Evolutionary conservation across 2,113 vertebrate genomes (phyloP).

Genomic region (Telmatochromis sp.): DNA sequence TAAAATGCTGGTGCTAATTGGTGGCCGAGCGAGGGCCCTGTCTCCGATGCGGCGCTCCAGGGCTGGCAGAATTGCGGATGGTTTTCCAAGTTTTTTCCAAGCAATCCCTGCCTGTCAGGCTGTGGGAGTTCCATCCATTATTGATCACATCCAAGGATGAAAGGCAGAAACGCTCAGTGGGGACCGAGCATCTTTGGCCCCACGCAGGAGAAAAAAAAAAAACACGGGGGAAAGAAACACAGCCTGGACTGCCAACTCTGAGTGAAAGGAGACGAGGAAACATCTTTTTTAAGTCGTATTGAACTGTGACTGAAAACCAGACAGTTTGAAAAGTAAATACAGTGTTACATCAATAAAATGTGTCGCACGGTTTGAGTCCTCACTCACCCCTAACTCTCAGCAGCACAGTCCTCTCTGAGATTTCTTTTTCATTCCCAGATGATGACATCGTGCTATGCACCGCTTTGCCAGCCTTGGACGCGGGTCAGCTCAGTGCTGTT

Average conservation of each 20-base stretch:
- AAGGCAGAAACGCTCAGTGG: constrained; percentile 59
- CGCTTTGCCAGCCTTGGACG: constrained; percentile 40
- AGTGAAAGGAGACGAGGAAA: constrained; percentile 29
- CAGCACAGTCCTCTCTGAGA: not conserved
- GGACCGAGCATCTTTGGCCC: constrained; percentile 60
- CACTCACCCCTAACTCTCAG: constrained; percentile 7
- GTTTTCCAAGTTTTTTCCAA: constrained; percentile 47
- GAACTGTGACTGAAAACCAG: not conserved
- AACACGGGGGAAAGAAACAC: constrained; percentile 11
- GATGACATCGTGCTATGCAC: constrained; percentile 30
- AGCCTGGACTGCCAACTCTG: constrained; percentile 34
- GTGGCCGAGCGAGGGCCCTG: constrained; percentile 27
- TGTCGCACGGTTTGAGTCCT: not conserved
- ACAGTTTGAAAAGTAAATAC: not conserved
- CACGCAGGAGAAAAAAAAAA: not conserved
- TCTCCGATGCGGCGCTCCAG: constrained; percentile 8
- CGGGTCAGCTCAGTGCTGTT: constrained; percentile 30
- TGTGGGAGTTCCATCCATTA: constrained; percentile 69
- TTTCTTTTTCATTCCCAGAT: constrained; percentile 5
- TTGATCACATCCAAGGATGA: constrained; percentile 69
- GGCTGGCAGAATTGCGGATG: constrained; percentile 40
- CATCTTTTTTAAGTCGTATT: constrained; percentile 14
- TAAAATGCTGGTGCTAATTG: constrained; percentile 64
- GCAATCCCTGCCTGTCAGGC: constrained; percentile 51
- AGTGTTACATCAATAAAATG: not conserved